Conservation (phyloP, 2,113 vertebrate species). For the Mastomys natalensis region DNA sequence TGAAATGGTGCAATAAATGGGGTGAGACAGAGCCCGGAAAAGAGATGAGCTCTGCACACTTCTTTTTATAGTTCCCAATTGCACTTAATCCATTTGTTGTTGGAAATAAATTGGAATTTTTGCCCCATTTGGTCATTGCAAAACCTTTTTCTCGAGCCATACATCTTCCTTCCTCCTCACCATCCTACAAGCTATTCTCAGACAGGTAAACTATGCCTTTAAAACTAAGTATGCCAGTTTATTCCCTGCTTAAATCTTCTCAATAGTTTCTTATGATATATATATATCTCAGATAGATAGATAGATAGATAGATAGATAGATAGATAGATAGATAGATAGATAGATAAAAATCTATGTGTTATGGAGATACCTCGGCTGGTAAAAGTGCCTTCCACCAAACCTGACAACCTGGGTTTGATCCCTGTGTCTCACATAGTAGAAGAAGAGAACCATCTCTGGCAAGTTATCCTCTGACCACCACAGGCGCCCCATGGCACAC, state of each 20-base stretch:
- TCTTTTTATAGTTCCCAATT: background rate
- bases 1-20: background rate
- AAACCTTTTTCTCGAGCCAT: background rate
- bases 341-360: background rate
- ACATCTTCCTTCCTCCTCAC: background rate
- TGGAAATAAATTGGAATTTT: background rate
- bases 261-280: background rate
- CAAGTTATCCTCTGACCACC: background rate
- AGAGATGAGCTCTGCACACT: background rate
- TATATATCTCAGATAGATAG: too few species aligned
- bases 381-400: background rate
- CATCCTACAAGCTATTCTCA: background rate
- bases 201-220: background rate
- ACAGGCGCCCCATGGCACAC: too few species aligned
- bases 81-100: background rate
- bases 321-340: too few species aligned
- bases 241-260: slow-evolving; percentile 5
- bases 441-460: background rate
- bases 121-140: background rate
- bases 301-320: too few species aligned
- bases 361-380: background rate
- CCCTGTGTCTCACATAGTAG: background rate
- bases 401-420: too few species aligned
- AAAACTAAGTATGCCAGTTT: slow-evolving; percentile 10
- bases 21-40: background rate